A percentile compares a stretch with the other conserved stretches of the same genome.
These are phyloP conservation scores for Oegoconia quadripuncta DNA, from an alignment of 2,888 invertebrate species.

Conservation along the genomic window DNA sequence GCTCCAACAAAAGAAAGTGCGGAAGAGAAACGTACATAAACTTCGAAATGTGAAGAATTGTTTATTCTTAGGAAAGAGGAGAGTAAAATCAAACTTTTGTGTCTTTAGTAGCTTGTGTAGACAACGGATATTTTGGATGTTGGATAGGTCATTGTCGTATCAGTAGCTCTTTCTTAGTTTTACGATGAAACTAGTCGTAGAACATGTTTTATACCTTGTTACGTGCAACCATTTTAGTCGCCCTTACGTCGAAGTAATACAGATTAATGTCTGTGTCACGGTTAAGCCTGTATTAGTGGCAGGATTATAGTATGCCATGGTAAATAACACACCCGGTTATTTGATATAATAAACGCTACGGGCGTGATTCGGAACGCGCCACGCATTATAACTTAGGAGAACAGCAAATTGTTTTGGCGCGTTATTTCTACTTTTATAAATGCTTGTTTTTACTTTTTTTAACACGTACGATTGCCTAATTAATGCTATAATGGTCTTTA, in stretches of 20 bases:
- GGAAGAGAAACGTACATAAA: conserved; percentile 32
- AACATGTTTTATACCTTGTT: too few species aligned
- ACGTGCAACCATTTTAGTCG: conserved; percentile 9
- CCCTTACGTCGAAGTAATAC: conserved; percentile 7
- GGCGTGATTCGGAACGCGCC: conserved; percentile 32
- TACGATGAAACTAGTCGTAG: too few species aligned
- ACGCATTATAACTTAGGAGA: conserved; percentile 24
- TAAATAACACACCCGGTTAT: conserved; percentile 32
- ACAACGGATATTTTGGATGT: too few species aligned
- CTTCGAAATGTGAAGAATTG: conserved; percentile 33
- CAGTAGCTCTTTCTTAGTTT: too few species aligned
- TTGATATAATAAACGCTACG: conserved; percentile 38
- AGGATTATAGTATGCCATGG: conserved; percentile 35
- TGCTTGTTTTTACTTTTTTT: too few species aligned
- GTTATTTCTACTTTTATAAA: conserved; percentile 7
- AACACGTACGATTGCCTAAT: too few species aligned
- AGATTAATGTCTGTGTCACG: conserved; percentile 11
- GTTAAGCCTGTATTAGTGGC: conserved; percentile 27
- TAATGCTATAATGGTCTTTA: too few species aligned
- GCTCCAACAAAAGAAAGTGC: conserved; percentile 33
- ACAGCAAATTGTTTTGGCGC: conserved; percentile 12
- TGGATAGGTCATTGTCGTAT: too few species aligned
- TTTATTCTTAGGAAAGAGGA: conserved; percentile 20
- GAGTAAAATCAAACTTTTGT: neutral
- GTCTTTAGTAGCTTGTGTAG: too few species aligned